phyloP scores from a whole-genome alignment of 2,797 vertebrate species.

The Zenarchopterus dispar region DNA sequence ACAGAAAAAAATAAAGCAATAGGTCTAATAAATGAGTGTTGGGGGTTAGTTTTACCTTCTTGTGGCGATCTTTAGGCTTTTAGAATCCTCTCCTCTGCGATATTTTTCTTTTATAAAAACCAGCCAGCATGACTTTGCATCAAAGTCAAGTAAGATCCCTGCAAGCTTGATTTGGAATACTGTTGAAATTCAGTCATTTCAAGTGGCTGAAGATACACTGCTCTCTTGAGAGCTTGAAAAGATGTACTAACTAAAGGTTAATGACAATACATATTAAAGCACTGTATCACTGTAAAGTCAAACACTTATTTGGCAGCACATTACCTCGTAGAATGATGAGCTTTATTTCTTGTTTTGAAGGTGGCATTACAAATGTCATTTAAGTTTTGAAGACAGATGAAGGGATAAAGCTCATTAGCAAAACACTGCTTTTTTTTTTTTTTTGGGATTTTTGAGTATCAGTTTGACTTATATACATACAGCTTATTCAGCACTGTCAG shows the following conservation, averaged over 20 bases:
- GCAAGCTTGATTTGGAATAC: constrained; percentile 86
- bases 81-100: constrained; percentile 85
- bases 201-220: constrained; percentile 76
- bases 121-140: constrained; percentile 84
- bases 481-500: constrained; percentile 64
- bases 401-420: constrained; percentile 64
- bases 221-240: constrained; percentile 75
- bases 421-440: constrained; percentile 55
- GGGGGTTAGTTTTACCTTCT: constrained; percentile 87
- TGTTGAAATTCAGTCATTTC: constrained; percentile 83
- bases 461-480: constrained; percentile 69
- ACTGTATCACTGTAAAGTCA: constrained; percentile 76
- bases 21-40: constrained; percentile 83
- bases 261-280: constrained; percentile 78
- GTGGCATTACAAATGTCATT: constrained; percentile 75
- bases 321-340: constrained; percentile 76
- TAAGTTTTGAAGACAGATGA: constrained; percentile 75
- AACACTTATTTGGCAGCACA: constrained; percentile 81
- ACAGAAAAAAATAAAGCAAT: constrained; percentile 67
- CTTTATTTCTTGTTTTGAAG: constrained; percentile 71
- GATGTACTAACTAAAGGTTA: constrained; percentile 77
- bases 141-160: constrained; percentile 85
- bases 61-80: constrained; percentile 85
- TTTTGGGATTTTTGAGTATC: constrained; percentile 40
- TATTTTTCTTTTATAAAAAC: constrained; percentile 85